These are phyloP conservation scores for Aphaenogaster ashmeadi DNA, from an alignment of 1,140 invertebrate genomes.

Conservation along the genomic window DNA sequence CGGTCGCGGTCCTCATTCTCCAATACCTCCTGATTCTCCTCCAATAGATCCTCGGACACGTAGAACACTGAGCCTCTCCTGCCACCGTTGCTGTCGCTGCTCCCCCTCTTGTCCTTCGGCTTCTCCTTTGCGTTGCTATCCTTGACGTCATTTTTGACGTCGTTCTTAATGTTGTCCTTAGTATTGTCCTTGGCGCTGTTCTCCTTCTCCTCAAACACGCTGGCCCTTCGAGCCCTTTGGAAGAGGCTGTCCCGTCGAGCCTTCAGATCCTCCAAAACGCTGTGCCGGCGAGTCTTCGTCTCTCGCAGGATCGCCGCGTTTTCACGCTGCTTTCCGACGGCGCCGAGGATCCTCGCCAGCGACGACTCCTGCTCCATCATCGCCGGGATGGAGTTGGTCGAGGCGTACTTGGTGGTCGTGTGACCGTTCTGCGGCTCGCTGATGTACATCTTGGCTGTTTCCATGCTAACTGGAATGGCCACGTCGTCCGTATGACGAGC, in stretches of 20 bases:
- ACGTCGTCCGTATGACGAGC: constrained; percentile 22
- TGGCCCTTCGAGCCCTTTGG: constrained; percentile 81
- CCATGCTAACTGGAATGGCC: constrained; percentile 78
- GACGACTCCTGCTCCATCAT: constrained; percentile 77
- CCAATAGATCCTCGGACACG: constrained; percentile 82
- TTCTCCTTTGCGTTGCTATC: constrained; percentile 27
- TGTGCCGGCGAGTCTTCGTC: constrained; percentile 78
- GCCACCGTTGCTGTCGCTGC: constrained; percentile 65
- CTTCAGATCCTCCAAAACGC: constrained; percentile 84
- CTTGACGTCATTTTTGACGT: constrained; percentile 23
- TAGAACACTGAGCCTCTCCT: constrained; percentile 80
- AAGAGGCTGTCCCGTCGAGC: constrained; percentile 83
- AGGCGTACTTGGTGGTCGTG: constrained; percentile 81
- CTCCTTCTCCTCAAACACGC: constrained; percentile 83
- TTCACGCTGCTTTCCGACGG: constrained; percentile 8
- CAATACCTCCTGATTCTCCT: constrained; percentile 83
- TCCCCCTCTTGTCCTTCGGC: constrained; percentile 72
- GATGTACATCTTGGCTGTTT: constrained; percentile 82
- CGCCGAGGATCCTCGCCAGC: constrained; percentile 55
- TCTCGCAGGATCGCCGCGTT: constrained; percentile 65
- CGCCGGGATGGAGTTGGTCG: constrained; percentile 85
- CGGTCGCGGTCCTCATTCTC: constrained; percentile 81
- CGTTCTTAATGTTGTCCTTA: not conserved
- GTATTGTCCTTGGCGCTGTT: constrained; percentile 61
- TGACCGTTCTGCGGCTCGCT: constrained; percentile 74